Evolutionary conservation across 2,797 vertebrate genomes (phyloP), one percentile per base, ranked within the genome.

Genomic region (Leuciscus waleckii): DNA sequence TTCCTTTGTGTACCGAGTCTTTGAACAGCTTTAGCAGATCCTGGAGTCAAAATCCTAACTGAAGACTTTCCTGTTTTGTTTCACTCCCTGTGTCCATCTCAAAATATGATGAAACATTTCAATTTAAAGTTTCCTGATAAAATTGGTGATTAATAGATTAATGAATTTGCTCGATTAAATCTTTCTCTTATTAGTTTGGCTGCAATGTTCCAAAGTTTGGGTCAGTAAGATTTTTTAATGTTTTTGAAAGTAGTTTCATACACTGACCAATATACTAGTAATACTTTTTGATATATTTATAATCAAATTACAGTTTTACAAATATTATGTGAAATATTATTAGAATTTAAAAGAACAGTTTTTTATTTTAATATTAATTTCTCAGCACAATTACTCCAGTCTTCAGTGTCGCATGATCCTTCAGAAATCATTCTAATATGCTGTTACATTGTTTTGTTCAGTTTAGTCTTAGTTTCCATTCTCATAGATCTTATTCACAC

Each of bases 11-110:
- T 37, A 16, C 37, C 0, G 63, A 58, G 75, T 71, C 75, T 79
- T 61, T 75, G 26, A 68, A 39, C 43, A 35, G 41, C 43, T 76
- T 63, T 54, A 63, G 81, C 39, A 74, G 37, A 73, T 61, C 19
- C 29, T 9, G n/a, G 7, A 63, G 71, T 39, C n/a, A 51, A 65
- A 69, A 54, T 39, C 7, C 1, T 54, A 54, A 78, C 19, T 13
- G 10, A 26, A 56, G 14, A 58, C 39, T 79, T 85, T 82, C 54
- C 51, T 73, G n/a, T 73, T 82, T 82, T 41, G 19, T 21, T 58
- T 23, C 35, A 73, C 21, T 51, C 23, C 19, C 23, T 9, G 61
- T 51, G n/a, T 61, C 29, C n/a, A 49, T 19, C 16, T 39, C 10
- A 49, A 51, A 67, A 10, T 54, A 41, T 6, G 2, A 29, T 5